Evolutionary conservation across 2,888 invertebrate genomes (phyloP).

Genomic region (Tenthredo livida): DNA sequence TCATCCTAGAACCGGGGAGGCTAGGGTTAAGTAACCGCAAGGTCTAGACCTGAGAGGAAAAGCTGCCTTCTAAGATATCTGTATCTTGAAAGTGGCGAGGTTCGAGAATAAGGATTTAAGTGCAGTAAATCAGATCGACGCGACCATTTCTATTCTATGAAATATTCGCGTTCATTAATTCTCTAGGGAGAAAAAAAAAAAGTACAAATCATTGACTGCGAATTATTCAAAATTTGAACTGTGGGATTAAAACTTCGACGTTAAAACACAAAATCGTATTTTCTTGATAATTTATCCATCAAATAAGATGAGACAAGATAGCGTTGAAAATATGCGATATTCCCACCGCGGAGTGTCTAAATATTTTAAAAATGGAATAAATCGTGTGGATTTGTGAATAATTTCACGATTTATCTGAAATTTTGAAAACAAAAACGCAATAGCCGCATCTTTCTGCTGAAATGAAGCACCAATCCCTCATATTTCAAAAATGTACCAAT

Average conservation of each 20-base stretch:
- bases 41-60: conserved; percentile 57
- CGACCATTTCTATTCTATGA: conserved; percentile 46
- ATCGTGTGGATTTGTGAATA: too few species aligned
- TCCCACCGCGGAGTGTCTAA: too few species aligned
- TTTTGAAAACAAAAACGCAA: too few species aligned
- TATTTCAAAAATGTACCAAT: too few species aligned
- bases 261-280: too few species aligned
- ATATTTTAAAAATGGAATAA: too few species aligned
- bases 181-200: background rate
- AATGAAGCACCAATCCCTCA: too few species aligned
- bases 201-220: background rate
- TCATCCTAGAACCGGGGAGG: background rate
- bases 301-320: too few species aligned
- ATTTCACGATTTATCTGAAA: too few species aligned
- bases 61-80: conserved; percentile 59
- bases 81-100: conserved; percentile 60
- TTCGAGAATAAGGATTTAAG: background rate
- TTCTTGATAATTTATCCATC: too few species aligned
- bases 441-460: too few species aligned
- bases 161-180: background rate
- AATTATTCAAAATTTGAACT: background rate
- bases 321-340: too few species aligned
- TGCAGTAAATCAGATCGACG: conserved; percentile 61
- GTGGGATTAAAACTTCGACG: background rate
- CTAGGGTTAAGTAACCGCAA: background rate